Conservation (phyloP, 2,113 vertebrate genomes). For the Chloropsis cyanopogon region DNA sequence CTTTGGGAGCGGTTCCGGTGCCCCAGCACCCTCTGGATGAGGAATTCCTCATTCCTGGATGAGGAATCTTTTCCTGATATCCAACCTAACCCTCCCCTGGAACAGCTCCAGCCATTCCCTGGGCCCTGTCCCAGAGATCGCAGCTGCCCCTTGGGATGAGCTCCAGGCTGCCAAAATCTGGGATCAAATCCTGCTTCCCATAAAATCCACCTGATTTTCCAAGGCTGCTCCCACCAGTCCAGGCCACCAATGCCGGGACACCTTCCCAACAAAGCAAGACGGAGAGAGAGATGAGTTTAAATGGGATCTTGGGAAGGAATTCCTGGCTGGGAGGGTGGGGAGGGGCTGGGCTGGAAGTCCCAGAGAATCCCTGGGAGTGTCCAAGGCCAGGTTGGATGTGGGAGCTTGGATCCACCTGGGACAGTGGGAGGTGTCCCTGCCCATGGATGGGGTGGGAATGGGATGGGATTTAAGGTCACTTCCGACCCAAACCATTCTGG, state of each 20-base stretch:
- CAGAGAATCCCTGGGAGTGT: too few species aligned
- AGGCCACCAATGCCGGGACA: accelerated
- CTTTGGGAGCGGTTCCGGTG: neutral
- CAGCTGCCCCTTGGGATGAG: neutral
- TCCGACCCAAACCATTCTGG: too few species aligned
- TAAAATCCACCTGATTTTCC: neutral
- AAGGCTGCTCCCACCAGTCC: neutral
- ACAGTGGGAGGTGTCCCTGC: too few species aligned
- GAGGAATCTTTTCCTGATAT: neutral
- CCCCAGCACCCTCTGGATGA: neutral
- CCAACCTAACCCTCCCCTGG: neutral
- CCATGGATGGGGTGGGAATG: too few species aligned
- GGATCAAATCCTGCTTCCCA: neutral
- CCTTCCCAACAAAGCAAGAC: neutral
- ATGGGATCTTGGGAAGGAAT: neutral
- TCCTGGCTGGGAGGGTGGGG: too few species aligned
- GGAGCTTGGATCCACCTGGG: too few species aligned
- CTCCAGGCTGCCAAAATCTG: neutral
- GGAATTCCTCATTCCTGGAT: neutral
- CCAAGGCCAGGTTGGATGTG: too few species aligned
- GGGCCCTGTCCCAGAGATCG: accelerated
- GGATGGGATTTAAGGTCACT: too few species aligned
- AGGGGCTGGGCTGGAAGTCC: too few species aligned
- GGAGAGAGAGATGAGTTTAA: neutral
- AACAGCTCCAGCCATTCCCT: neutral